Evolutionary conservation across 2,888 invertebrate genomes (phyloP).

Genomic region (Danaus chrysippus): DNA sequence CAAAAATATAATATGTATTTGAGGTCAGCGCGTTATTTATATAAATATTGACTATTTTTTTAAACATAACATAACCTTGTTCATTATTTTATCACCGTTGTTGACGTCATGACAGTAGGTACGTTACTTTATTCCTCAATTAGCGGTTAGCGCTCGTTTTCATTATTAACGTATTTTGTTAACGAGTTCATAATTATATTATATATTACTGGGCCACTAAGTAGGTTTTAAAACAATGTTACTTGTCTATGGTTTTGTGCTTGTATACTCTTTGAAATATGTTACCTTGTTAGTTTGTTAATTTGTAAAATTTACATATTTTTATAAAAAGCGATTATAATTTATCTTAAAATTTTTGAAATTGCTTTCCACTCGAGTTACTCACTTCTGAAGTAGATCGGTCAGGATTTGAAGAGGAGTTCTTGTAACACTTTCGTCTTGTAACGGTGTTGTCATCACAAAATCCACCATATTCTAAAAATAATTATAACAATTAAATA

Average conservation of each 20-base stretch:
- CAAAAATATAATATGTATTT: background rate
- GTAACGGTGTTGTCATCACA: conserved; percentile 85
- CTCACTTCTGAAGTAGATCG: conserved; percentile 81
- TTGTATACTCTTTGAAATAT: too few species aligned
- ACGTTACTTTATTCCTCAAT: conserved; percentile 26
- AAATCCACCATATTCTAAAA: conserved; percentile 86
- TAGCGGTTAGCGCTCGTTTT: conserved; percentile 21
- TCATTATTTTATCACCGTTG: conserved; percentile 16
- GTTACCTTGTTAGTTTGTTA: too few species aligned
- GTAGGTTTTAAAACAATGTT: too few species aligned
- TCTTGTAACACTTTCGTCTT: conserved; percentile 86
- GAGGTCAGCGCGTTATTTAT: background rate
- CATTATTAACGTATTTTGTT: conserved; percentile 25
- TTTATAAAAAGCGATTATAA: too few species aligned
- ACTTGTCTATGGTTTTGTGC: too few species aligned
- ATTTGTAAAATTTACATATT: too few species aligned
- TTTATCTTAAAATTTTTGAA: too few species aligned
- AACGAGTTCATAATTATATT: conserved; percentile 27
- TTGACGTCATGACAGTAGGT: conserved; percentile 29
- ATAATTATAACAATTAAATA: conserved; percentile 19
- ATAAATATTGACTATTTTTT: conserved; percentile 12
- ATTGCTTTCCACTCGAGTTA: background rate
- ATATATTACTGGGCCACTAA: conserved; percentile 4
- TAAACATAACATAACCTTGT: conserved; percentile 12
- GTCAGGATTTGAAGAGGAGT: conserved; percentile 86